phyloP scores from a whole-genome alignment of 35 echinoderm and acorn worm species.

The Ptychodera flava region DNA sequence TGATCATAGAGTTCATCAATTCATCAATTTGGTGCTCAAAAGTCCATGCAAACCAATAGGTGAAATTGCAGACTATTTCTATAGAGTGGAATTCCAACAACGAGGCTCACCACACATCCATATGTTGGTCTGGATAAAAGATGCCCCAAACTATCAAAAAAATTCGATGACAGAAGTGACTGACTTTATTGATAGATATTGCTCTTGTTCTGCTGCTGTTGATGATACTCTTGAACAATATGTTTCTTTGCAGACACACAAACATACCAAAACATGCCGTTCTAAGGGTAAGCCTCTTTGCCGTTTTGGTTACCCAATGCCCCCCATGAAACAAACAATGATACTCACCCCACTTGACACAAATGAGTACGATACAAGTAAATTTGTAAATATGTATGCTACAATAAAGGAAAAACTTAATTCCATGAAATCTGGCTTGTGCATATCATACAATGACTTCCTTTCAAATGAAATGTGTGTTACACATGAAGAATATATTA shows the following conservation, averaged over 20 bases:
- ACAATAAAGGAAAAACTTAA: no score
- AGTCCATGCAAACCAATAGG: conserved; percentile 35
- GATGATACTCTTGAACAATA: not conserved
- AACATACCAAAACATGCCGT: conserved; percentile 41
- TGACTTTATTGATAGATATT: conserved; percentile 34
- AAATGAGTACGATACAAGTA: not conserved
- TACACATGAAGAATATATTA: conserved; percentile 48
- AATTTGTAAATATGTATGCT: conserved; percentile 21
- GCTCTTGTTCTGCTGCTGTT: conserved; percentile 31
- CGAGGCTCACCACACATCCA: conserved; percentile 53
- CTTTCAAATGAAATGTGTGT: conserved; percentile 20
- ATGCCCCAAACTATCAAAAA: conserved; percentile 32
- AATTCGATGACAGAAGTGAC: conserved; percentile 8
- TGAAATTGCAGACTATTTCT: conserved; percentile 40
- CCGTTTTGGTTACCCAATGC: conserved; percentile 47
- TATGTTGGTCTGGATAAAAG: conserved; percentile 47
- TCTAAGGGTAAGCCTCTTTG: conserved; percentile 39
- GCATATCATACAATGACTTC: conserved; percentile 26
- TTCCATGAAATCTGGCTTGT: no score
- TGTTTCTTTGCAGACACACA: conserved; percentile 31
- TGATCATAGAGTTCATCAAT: conserved; percentile 23
- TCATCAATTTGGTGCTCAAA: conserved; percentile 24
- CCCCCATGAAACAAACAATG: conserved; percentile 47
- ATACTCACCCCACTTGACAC: conserved; percentile 30
- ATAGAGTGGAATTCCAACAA: no score